Evolutionary conservation across 1,140 invertebrate species (phyloP), one percentile per base, ranked within the genome.

Genomic region (Calliopsis andreniformis): DNA sequence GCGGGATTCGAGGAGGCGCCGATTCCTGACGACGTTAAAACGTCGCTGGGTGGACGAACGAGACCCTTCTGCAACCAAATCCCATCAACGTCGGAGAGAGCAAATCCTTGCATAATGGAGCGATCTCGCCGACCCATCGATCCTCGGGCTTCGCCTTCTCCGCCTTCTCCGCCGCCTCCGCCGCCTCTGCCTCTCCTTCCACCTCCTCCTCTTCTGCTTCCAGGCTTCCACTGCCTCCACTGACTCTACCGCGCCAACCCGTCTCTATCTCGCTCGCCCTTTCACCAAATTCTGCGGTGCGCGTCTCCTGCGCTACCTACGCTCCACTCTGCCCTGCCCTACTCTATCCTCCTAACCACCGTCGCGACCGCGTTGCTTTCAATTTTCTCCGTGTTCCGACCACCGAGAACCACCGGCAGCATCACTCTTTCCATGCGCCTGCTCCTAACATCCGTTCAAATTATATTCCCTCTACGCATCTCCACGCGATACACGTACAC

Each of bases 41-140:
- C 64, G 35, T 35, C 35, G 51, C 30, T 23, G 51, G 32, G 16
- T 10, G 47, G 64, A 32, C 35, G 20, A 45, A 32, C 64, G 32
- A 67, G 49, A 23, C 32, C 64, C n/a, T 30, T 25, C 25, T 53
- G n/a, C 42, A 23, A n/a, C 23, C 7, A 72, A 81, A 81, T 80
- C 81, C 69, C 81, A 83, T 83, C 79, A 81, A 77, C 75, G 75
- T 72, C 75, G 81, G 45, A 68, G 63, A 81, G 79, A 81, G 79
- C 75, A 78, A 83, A 83, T 81, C 79, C 79, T 83, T 73, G 75
- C 66, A 81, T 83, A 83, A 83, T 81, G 75, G 81, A 83, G 76
- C 68, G 81, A 83, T 83, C 69, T 64, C 56, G 20, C 47, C 47
- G 53, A 63, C 25, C 78, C 80, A 82, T 82, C 78, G 80, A 82